These are phyloP conservation scores for Aramus guarauna DNA, from an alignment of 2,113 vertebrate genomes.

Conservation along the genomic window DNA sequence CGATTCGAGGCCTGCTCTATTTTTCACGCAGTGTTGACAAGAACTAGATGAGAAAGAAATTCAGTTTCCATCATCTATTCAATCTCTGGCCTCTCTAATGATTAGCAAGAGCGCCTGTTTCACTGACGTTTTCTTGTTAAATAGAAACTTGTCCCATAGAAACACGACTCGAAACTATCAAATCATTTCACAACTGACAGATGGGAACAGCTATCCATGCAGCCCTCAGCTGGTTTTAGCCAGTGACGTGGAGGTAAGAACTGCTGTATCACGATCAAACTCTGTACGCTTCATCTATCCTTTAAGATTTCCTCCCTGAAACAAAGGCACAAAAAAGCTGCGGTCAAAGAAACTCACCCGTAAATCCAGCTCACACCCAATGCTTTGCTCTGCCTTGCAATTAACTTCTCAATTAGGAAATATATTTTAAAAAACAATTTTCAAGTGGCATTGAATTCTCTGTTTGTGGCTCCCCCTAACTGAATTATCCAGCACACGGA, in stretches of 20 bases:
- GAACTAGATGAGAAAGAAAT: conserved; percentile 40
- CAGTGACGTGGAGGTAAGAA: not conserved
- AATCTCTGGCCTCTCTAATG: not conserved
- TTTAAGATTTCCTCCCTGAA: not conserved
- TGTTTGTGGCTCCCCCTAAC: not conserved
- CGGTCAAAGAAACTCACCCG: not conserved
- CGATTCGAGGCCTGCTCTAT: not conserved
- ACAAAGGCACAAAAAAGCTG: not conserved
- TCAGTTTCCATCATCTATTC: conserved; percentile 27
- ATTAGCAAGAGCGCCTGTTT: not conserved
- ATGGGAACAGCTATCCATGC: not conserved
- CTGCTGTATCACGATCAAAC: not conserved
- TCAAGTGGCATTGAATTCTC: not conserved
- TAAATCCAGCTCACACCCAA: not conserved
- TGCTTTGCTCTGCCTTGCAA: not conserved
- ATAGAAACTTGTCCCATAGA: not conserved
- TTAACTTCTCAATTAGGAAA: not conserved
- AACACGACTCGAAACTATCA: not conserved
- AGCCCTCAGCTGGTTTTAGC: not conserved
- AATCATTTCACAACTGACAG: conserved; percentile 7
- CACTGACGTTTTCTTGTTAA: conserved; percentile 7
- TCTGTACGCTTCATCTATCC: not conserved
- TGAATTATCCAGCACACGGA: not conserved
- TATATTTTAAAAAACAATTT: not conserved
- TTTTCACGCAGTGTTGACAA: conserved; percentile 14